Percentiles rank a stretch among this genome's conserved stretches.
These are phyloP conservation scores for Bunonema sp. DNA, from an alignment of 2,888 invertebrate species.

Conservation along the genomic window DNA sequence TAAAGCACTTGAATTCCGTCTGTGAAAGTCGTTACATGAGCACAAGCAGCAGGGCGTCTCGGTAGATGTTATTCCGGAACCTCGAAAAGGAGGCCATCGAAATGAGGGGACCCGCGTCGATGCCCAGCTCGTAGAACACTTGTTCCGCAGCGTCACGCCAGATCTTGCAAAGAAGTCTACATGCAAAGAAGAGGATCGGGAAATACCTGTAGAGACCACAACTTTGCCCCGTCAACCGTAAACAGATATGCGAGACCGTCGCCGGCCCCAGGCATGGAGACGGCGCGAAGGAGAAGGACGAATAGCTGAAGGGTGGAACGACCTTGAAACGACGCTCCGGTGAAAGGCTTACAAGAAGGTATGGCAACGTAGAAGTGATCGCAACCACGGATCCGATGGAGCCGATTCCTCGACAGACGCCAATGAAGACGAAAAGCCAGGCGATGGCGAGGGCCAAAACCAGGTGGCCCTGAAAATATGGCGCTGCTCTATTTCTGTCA, in stretches of 20 bases:
- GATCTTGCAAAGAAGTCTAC: slow-evolving; percentile 25
- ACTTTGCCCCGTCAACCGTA: slow-evolving; percentile 14
- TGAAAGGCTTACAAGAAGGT: slow-evolving; percentile 17
- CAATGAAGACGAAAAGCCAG: slow-evolving; percentile 85
- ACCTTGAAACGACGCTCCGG: background rate
- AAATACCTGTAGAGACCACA: slow-evolving; percentile 16
- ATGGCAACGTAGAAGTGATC: slow-evolving; percentile 35
- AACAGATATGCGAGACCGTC: slow-evolving; percentile 31
- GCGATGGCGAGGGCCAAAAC: slow-evolving; percentile 74
- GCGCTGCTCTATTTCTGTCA: too few species aligned
- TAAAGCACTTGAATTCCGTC: slow-evolving; percentile 6
- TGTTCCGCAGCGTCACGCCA: slow-evolving; percentile 47
- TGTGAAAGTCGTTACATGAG: slow-evolving; percentile 14
- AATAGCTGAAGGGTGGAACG: slow-evolving; percentile 16
- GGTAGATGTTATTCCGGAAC: slow-evolving; percentile 37
- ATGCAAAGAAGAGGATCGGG: background rate
- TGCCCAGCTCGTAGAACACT: slow-evolving; percentile 47
- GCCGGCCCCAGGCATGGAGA: slow-evolving; percentile 31
- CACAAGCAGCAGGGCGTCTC: slow-evolving; percentile 33
- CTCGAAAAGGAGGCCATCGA: slow-evolving; percentile 38
- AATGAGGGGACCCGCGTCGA: slow-evolving; percentile 40
- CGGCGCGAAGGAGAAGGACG: slow-evolving; percentile 33
- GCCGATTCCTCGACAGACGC: slow-evolving; percentile 56
- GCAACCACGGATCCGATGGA: slow-evolving; percentile 36
- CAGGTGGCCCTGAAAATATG: slow-evolving; percentile 67